Evolutionary conservation across 2,888 invertebrate species (phyloP), one percentile per base, ranked within the genome.

Genomic region (Daptonema setosum): DNA sequence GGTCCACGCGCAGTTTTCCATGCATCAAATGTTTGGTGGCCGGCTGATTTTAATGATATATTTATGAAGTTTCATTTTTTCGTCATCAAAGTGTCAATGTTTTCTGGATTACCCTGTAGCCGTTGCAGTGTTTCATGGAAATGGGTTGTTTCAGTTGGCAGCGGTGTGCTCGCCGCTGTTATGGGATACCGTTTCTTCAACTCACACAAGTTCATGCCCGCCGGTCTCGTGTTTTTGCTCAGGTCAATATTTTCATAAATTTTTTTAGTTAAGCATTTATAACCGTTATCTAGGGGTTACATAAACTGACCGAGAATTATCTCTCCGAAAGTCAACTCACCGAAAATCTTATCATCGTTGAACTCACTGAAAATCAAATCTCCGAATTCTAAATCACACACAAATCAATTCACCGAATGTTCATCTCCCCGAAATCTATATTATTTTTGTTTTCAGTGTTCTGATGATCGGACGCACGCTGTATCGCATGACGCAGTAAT

Each of bases 161-260:
- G 84, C 55, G 77, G 82, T 0, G 74, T 82, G n/a, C 75, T 93
- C 56, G 83, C 83, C 30, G 83, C 83, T 20, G 74, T 93, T 20
- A 93, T 93, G 93, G 88, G 88, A 41, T 82, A 81, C 68, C 77
- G 83, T 70, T 84, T 79, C 70, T 81, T 82, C 71, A 83, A 80
- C 66, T 79, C 82, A 55, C 83, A 85, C 55, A 93, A 91, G 76
- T 78, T 93, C 62, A 91, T 93, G 88, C 93, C 93, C 20, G 88
- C 91, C 26, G 93, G 91, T 61, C 71, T 87, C 29, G 81, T 91
- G 43, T 74, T 78, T 17, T 55, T 71, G 0, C 58, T 78, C 24
- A 78, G 78, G 77, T 77, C 61, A 55, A 11, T 11, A 11, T 17
- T 35, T 8, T 8, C 35, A 35, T 17, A 35, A 35, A 11, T 35